Conservation (phyloP, 2,113 vertebrate species). For the Athene cunicularia region DNA sequence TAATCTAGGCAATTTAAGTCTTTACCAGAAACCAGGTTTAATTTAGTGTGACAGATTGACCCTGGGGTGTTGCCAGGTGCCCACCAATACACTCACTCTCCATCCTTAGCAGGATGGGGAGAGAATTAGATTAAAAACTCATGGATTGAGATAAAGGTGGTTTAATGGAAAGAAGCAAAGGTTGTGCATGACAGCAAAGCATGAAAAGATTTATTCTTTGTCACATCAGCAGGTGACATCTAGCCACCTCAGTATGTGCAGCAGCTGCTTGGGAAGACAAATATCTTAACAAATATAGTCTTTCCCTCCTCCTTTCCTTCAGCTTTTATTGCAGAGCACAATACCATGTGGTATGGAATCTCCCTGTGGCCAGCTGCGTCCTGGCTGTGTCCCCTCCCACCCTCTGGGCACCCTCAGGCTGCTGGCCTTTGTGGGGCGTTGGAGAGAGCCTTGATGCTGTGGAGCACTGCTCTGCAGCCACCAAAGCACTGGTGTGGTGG, state of each 20-base stretch:
- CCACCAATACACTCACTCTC: background rate
- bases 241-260: background rate
- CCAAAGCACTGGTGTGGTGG: background rate
- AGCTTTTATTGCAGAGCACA: background rate
- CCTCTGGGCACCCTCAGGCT: background rate
- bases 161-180: background rate
- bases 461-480: background rate
- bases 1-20: background rate
- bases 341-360: too few relatives aligned
- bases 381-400: background rate
- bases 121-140: background rate
- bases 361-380: background rate
- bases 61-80: background rate
- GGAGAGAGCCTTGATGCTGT: too few relatives aligned
- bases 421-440: fast-evolving
- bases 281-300: background rate
- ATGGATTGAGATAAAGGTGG: background rate
- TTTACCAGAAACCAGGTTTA: background rate
- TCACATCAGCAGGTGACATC: background rate
- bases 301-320: background rate
- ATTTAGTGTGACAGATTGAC: background rate
- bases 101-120: background rate
- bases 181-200: background rate
- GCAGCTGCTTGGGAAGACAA: background rate
- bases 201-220: background rate